A percentile compares a stretch with the other conserved stretches of the same genome.
These are phyloP conservation scores for Pleuronectes platessa DNA, from an alignment of 2,113 vertebrate genomes.

Conservation along the genomic window DNA sequence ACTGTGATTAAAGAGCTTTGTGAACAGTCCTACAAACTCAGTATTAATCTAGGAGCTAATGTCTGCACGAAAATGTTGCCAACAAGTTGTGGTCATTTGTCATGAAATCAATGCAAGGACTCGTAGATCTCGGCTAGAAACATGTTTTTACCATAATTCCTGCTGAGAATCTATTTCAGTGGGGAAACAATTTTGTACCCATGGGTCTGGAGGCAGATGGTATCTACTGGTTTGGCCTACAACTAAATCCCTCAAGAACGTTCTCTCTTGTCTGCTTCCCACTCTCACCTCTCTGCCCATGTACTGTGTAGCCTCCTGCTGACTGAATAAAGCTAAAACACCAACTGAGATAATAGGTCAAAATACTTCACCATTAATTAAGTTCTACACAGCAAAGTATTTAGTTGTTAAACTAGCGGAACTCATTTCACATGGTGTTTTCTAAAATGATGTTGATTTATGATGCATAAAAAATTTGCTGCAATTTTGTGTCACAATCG, in stretches of 20 bases:
- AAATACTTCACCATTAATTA: not conserved
- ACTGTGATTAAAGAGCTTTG: too few relatives aligned
- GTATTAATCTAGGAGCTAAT: not conserved
- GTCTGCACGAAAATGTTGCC: too few relatives aligned
- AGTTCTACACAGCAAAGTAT: not conserved
- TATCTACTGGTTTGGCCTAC: conserved; percentile 13
- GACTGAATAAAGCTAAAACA: not conserved
- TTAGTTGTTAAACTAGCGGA: not conserved
- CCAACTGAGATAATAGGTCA: not conserved
- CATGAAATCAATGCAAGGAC: not conserved
- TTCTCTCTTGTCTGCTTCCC: conserved; percentile 4
- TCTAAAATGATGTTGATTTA: not conserved
- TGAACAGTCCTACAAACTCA: too few relatives aligned
- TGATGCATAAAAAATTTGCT: too few relatives aligned
- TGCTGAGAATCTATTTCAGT: conserved; percentile 21
- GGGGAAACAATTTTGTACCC: not conserved
- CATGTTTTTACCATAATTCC: not conserved
- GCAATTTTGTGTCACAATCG: not conserved
- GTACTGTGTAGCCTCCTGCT: not conserved
- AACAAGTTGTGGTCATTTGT: not conserved
- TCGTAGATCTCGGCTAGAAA: not conserved
- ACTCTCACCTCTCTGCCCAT: conserved; percentile 11
- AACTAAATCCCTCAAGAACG: conserved; percentile 28
- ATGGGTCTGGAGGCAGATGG: conserved; percentile 1
- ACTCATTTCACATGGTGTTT: not conserved